Evolutionary conservation across 2,113 vertebrate species (phyloP), one percentile per base, ranked within the genome.

Genomic region (Pterocles gutturalis): DNA sequence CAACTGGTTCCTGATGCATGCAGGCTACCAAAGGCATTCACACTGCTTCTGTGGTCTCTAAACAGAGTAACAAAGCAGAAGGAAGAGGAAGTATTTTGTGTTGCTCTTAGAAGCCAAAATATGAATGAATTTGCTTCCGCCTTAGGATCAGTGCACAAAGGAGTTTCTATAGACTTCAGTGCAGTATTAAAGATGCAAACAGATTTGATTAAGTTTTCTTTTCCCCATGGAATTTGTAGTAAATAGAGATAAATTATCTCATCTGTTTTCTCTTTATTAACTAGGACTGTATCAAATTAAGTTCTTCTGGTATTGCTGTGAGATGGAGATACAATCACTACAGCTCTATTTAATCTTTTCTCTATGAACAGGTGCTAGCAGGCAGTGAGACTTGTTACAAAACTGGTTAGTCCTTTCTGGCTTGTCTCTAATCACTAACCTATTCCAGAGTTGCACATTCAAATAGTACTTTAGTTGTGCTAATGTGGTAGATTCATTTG

Each of bases 241-340:
- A 90, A 95, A 95, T 75, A 79, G 66, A 93, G 69, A 91, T 78
- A 85, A 90, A 67, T 88, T 57, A 31, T 88, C 61, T 95, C 65
- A 58, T 87, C 60, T 92, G 33, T 64, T 66, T 82, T 71, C 83
- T 85, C 75, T 88, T 95, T 93, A 93, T 96, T 92, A 95, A 57
- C 79, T 69, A 87, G 80, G 83, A 62, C 79, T 90, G 62, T 95
- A 88, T 95, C 71, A 85, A 86, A 90, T 88, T 51, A 85, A 86
- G 75, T 51, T 91, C 34, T 76, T 65, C 45, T 60, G 72, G 58
- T 33, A 14, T 38, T 60, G 90, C 83, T 77, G 64, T 0, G 2
- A 72, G 86, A 72, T 60, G 34, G 48, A 80, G 66, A 26, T 51
- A 49, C 29, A 75, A 85, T 83, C 53, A 11, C 49, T 51, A 0